Base-by-base conservation (phyloP, 2,113 vertebrate species). In the Psittacus erithacus region DNA sequence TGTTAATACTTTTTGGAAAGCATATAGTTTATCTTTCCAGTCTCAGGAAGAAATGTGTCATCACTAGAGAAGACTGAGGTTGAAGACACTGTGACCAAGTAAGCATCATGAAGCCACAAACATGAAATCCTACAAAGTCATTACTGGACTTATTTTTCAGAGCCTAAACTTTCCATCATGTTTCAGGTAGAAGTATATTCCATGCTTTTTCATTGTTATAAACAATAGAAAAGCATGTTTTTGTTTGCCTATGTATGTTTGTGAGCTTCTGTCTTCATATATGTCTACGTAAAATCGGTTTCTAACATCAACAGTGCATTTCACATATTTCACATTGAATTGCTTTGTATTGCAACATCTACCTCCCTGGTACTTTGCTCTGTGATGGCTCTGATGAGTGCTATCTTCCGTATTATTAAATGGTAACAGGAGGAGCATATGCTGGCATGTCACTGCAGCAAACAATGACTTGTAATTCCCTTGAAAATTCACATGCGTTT, bases 381-480 rank as follows among this genome's bases (percentile, higher is more conserved):
- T 70, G 35, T 39, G 77, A 68, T 70, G 62, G 82, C 67, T 70
- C 11, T 78, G 85, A 82, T 81, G 85, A 82, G 53, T 82, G 68
- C 75, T 74, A 17, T 79, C 65, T 86, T 59, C 92, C 59, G 3
- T 91, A 49, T 60, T 95, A 93, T 95, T 93, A 90, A 90, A 93
- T 82, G 86, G 67, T 71, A 95, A 78, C 44, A 19, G 11, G 74
- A 95, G 82, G 71, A 95, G 80, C 47, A 63, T 79, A 88, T 43
- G 33, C 70, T 93, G 84, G n/a, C 46, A 57, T 76, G 53, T 96
- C 93, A 81, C 52, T 52, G 63, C 71, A 84, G 83, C 85, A 92
- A 92, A 93, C 82, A 95, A n/a, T 95, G 93, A 90, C 90, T 92
- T 89, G 75, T 90, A 82, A 82, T 86, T 94, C 78, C 88, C 64